Conservation (phyloP, 2,888 invertebrate genomes). For the Diaprepes abbreviatus region DNA sequence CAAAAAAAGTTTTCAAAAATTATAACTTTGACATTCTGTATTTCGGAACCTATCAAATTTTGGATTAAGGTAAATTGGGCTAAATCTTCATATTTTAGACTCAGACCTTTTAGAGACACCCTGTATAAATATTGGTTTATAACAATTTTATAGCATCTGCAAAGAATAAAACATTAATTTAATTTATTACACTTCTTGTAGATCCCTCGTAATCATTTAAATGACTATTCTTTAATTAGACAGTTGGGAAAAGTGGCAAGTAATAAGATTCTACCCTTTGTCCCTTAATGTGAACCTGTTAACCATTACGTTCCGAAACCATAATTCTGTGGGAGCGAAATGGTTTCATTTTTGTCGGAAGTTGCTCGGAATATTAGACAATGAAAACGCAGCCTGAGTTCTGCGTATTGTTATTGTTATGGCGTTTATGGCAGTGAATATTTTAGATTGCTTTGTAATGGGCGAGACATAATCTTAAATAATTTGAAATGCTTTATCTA, state of each 20-base stretch:
- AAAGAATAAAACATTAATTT: too few species aligned
- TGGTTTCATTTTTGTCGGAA: constrained; percentile 39
- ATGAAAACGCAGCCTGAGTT: constrained; percentile 41
- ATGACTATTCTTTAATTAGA: constrained; percentile 33
- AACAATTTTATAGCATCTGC: too few species aligned
- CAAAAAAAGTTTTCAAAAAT: too few species aligned
- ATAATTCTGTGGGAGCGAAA: constrained; percentile 36
- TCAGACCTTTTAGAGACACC: too few species aligned
- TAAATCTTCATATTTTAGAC: too few species aligned
- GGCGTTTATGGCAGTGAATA: constrained; percentile 3
- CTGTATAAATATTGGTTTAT: too few species aligned
- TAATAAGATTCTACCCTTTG: constrained; percentile 39
- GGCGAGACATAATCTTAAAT: background rate
- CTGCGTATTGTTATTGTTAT: constrained; percentile 35
- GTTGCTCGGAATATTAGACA: constrained; percentile 33
- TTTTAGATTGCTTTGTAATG: constrained; percentile 16
- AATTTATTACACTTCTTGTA: background rate
- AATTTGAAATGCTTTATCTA: constrained; percentile 8
- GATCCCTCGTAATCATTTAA: constrained; percentile 6
- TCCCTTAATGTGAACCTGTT: constrained; percentile 42
- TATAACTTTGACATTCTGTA: too few species aligned
- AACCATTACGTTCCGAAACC: constrained; percentile 39
- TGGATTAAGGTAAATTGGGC: too few species aligned
- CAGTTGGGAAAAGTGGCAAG: constrained; percentile 29
- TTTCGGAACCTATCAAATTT: too few species aligned